A percentile compares a stretch with the other conserved stretches of the same genome.
phyloP scores from a whole-genome alignment of 2,797 vertebrate genomes.

The Hyperoplus immaculatus region DNA sequence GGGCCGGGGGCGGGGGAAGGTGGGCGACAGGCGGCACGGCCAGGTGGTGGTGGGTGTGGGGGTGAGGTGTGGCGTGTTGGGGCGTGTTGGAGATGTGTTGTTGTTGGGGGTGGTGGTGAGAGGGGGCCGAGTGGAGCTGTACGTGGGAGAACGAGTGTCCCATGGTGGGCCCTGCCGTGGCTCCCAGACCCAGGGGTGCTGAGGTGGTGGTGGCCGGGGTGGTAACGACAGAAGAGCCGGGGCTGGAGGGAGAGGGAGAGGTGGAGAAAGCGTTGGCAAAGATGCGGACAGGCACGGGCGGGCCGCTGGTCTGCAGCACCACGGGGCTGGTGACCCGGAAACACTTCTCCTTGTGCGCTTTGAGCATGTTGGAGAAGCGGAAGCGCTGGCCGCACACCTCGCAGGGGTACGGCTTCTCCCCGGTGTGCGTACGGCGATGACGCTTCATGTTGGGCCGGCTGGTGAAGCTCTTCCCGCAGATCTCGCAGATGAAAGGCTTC shows the following conservation, averaged over 20 bases:
- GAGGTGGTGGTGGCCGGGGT: conserved; percentile 81
- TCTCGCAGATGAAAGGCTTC: conserved; percentile 99
- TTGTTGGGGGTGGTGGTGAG: conserved; percentile 90
- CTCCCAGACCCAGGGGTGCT: conserved; percentile 85
- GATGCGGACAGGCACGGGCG: conserved; percentile 85
- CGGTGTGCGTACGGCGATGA: conserved; percentile 96
- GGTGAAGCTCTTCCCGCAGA: conserved; percentile 99
- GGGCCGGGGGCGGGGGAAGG: conserved; percentile 93
- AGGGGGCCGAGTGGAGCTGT: conserved; percentile 89
- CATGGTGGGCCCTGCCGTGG: conserved; percentile 77
- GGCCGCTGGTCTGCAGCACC: conserved; percentile 86
- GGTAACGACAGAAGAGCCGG: conserved; percentile 69
- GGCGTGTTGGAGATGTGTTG: conserved; percentile 87
- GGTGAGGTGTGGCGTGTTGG: conserved; percentile 84
- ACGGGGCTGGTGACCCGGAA: conserved; percentile 96
- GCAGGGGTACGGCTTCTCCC: conserved; percentile 97
- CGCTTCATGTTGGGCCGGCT: conserved; percentile 99
- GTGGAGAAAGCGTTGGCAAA: conserved; percentile 82
- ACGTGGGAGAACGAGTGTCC: conserved; percentile 92
- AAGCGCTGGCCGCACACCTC: conserved; percentile 97
- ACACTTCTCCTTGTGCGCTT: conserved; percentile 97
- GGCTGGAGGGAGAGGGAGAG: conserved; percentile 74
- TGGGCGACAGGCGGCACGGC: conserved; percentile 90
- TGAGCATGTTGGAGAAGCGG: conserved; percentile 99
- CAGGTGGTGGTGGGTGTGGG: conserved; percentile 86